These are phyloP conservation scores for Pseudocheirus occidentalis DNA, from an alignment of 2,797 vertebrate genomes.

Conservation along the genomic window DNA sequence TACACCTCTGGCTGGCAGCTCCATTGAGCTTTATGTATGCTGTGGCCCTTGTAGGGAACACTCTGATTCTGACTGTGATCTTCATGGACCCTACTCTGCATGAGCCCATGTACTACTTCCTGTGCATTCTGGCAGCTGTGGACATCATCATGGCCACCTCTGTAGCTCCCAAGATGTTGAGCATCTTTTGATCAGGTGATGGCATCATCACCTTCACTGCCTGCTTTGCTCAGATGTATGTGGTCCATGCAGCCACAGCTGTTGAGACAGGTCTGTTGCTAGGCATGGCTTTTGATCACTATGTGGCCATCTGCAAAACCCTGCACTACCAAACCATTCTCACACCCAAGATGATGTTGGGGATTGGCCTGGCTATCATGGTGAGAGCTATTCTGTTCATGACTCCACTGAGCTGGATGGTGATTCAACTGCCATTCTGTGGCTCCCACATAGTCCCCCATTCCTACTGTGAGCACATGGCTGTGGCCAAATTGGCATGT, in stretches of 20 bases:
- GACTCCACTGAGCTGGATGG: slow-evolving; percentile 67
- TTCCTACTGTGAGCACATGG: slow-evolving; percentile 81
- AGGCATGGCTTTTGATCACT: slow-evolving; percentile 82
- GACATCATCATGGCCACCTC: slow-evolving; percentile 80
- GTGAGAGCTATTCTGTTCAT: slow-evolving; percentile 56
- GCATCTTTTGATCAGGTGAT: slow-evolving; percentile 22
- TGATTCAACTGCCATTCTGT: slow-evolving; percentile 73
- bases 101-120: slow-evolving; percentile 83
- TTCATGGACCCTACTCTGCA: slow-evolving; percentile 61
- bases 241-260: slow-evolving; percentile 65
- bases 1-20: not conserved
- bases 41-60: slow-evolving; percentile 22
- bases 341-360: not conserved
- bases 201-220: not conserved
- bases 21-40: slow-evolving; percentile 1
- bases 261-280: slow-evolving; percentile 45
- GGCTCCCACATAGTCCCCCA: slow-evolving; percentile 59
- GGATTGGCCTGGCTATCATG: slow-evolving; percentile 72
- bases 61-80: slow-evolving; percentile 22
- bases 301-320: slow-evolving; percentile 47
- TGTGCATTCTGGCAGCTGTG: slow-evolving; percentile 79
- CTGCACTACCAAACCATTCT: slow-evolving; percentile 28
- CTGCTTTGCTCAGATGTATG: slow-evolving; percentile 82
- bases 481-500: slow-evolving; percentile 82
- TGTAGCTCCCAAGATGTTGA: slow-evolving; percentile 79